phyloP scores from a whole-genome alignment of 2,888 invertebrate species.

The Aphidius colemani region DNA sequence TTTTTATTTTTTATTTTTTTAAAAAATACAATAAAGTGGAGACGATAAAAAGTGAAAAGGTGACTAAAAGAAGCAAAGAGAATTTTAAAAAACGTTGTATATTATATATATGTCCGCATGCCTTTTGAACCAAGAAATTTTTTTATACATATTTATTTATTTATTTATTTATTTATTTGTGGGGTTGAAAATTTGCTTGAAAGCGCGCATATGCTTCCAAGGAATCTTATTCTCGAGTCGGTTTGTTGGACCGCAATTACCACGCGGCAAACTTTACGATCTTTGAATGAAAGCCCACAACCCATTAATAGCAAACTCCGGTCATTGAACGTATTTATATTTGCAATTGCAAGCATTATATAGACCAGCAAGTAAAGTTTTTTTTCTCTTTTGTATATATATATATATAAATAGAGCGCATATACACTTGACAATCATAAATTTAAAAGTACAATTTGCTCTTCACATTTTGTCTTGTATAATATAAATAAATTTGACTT shows the following conservation, averaged over 20 bases:
- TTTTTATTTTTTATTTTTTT: too few species aligned
- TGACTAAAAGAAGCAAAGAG: neutral
- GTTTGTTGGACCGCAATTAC: conserved; percentile 36
- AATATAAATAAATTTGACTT: too few species aligned
- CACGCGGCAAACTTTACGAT: conserved; percentile 39
- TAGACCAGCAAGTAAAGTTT: neutral
- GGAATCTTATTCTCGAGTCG: conserved; percentile 24
- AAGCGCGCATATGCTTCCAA: too few species aligned
- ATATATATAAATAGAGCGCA: neutral
- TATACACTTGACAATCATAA: neutral
- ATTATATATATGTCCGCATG: neutral
- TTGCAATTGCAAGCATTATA: too few species aligned
- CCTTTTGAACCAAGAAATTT: too few species aligned
- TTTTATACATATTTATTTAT: too few species aligned
- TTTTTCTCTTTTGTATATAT: neutral
- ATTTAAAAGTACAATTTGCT: too few species aligned
- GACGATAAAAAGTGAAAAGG: conserved; percentile 19
- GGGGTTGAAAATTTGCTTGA: too few species aligned
- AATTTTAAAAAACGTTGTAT: neutral
- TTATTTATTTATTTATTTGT: too few species aligned
- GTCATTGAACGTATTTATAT: conserved; percentile 29
- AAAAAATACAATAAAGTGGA: neutral
- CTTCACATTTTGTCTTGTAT: too few species aligned
- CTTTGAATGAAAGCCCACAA: conserved; percentile 33
- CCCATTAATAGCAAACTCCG: conserved; percentile 40